Conservation (phyloP, 2,888 invertebrate species). For the Limnephilus lunatus region DNA sequence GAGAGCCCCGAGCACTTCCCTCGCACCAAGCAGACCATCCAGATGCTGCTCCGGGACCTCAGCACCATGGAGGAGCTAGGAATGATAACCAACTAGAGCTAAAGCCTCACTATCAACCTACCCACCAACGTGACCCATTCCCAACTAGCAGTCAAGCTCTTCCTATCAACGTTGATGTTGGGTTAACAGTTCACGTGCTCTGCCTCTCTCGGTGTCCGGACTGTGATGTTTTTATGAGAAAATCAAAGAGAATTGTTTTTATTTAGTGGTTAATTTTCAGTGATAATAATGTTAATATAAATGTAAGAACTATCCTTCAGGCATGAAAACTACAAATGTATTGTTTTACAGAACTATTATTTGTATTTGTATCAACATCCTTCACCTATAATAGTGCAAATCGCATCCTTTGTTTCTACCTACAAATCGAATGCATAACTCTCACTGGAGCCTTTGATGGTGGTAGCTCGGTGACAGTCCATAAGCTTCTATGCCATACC, state of each 20-base stretch:
- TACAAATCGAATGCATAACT: too few relatives aligned
- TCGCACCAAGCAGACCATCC: slow-evolving; percentile 84
- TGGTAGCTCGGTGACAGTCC: too few relatives aligned
- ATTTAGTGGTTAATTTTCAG: neutral
- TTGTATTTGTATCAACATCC: too few relatives aligned
- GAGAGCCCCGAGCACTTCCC: slow-evolving; percentile 79
- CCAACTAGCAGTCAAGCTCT: too few relatives aligned
- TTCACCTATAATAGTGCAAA: too few relatives aligned
- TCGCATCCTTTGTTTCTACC: too few relatives aligned
- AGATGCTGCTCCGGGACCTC: slow-evolving; percentile 85
- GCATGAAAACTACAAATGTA: neutral
- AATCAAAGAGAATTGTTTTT: neutral
- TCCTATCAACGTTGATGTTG: too few relatives aligned
- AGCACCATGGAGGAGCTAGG: slow-evolving; percentile 83
- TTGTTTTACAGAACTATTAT: neutral
- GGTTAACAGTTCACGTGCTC: too few relatives aligned
- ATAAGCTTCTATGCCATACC: too few relatives aligned
- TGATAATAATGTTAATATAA: neutral
- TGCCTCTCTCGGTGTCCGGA: too few relatives aligned
- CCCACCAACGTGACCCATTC: too few relatives aligned
- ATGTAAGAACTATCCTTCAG: neutral
- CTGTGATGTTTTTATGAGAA: neutral
- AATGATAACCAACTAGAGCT: slow-evolving; percentile 6
- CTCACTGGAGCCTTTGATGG: too few relatives aligned
- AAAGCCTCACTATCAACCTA: neutral